These are phyloP conservation scores for Coranthus polyacanthus DNA, from an alignment of 2,797 vertebrate genomes.

Conservation along the genomic window DNA sequence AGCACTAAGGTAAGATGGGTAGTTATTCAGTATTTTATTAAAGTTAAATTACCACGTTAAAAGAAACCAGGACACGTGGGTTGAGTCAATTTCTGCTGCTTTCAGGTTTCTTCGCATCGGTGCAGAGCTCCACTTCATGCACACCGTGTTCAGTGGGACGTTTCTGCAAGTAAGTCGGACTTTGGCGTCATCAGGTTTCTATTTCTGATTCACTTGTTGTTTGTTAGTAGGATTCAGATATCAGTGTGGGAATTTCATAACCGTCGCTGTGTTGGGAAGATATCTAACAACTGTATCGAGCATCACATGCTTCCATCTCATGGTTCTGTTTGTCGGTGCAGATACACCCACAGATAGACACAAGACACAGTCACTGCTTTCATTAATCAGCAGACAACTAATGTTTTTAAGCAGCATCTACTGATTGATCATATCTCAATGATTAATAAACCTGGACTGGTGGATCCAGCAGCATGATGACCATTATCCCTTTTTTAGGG, in stretches of 20 bases:
- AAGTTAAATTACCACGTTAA: too few relatives aligned
- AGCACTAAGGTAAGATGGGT: not conserved
- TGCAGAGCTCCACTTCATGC: slow-evolving; percentile 84
- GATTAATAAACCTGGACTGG: not conserved
- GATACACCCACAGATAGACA: slow-evolving; percentile 20
- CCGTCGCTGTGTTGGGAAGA: slow-evolving; percentile 34
- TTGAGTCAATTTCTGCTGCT: slow-evolving; percentile 37
- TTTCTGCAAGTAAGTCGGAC: slow-evolving; percentile 90
- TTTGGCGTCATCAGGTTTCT: not conserved
- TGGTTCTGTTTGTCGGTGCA: slow-evolving; percentile 43
- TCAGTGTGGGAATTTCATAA: slow-evolving; percentile 25
- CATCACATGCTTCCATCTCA: slow-evolving; percentile 75
- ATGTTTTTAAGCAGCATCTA: slow-evolving; percentile 7
- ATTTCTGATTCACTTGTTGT: slow-evolving; percentile 25
- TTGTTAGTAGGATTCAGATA: slow-evolving; percentile 16
- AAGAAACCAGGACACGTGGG: not conserved
- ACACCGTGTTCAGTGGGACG: slow-evolving; percentile 83
- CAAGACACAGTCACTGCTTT: slow-evolving; percentile 29
- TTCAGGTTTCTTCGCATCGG: slow-evolving; percentile 87
- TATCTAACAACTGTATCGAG: slow-evolving; percentile 51
- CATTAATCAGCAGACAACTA: slow-evolving; percentile 18
- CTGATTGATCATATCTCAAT: slow-evolving; percentile 1
- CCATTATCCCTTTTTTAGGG: too few relatives aligned
- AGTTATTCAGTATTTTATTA: slow-evolving; percentile 20
- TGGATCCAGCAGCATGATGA: too few relatives aligned